Conservation (phyloP, 2,113 vertebrate genomes). For the Falco punctatus region DNA sequence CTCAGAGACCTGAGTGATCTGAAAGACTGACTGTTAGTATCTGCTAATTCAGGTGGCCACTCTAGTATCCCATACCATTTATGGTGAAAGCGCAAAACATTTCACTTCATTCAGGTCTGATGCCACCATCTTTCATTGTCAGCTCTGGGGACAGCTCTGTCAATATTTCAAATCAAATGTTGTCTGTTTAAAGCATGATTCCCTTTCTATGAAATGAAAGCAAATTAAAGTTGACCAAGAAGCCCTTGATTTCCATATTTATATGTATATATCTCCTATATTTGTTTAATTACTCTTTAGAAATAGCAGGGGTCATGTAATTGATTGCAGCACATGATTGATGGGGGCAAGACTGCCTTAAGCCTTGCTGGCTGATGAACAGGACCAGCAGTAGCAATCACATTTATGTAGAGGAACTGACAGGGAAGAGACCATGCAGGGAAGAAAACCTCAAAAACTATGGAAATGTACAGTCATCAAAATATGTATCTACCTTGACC, state of each 20-base stretch:
- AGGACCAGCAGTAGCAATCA: background rate
- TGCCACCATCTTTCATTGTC: background rate
- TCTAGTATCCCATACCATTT: background rate
- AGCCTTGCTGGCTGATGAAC: background rate
- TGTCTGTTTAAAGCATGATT: background rate
- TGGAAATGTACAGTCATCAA: background rate
- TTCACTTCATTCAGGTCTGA: background rate
- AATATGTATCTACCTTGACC: background rate
- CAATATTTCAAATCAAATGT: background rate
- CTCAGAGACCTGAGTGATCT: background rate
- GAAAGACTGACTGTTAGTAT: background rate
- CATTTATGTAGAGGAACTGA: background rate
- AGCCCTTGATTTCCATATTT: background rate
- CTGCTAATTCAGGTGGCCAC: background rate
- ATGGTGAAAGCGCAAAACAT: background rate
- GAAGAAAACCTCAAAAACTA: background rate
- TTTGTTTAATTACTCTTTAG: background rate
- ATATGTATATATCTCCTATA: background rate
- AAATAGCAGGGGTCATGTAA: background rate
- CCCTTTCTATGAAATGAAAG: background rate
- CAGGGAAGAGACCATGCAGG: background rate
- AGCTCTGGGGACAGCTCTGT: background rate
- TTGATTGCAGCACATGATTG: background rate
- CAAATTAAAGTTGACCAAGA: background rate
- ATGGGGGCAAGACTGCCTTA: background rate